Evolutionary conservation across 2,113 vertebrate genomes (phyloP), one percentile per base, ranked within the genome.

Genomic region (Pandion haliaetus): DNA sequence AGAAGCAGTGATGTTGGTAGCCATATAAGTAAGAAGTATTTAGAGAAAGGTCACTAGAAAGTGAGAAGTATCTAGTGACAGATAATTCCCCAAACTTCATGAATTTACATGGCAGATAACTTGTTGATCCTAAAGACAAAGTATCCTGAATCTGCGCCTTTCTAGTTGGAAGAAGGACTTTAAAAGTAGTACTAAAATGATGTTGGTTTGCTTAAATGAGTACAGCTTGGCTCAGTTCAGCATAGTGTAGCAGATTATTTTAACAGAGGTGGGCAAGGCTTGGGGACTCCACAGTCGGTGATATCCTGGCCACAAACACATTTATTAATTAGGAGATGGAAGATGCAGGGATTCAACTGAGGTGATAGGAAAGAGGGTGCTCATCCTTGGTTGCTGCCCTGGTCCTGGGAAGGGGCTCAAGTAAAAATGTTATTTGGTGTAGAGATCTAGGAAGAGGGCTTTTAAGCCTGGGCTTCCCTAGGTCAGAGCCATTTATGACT

Each of bases 341-440:
- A 58, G 17, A 17, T 29, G 14, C 5, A 36, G 7, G 42, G 34
- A 3, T n/a, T 83, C 2, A 6, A 2, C 59, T 38, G 63, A 45
- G 69, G 6, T 49, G 18, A 6, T 13, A 1, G 12, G 50, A 23
- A 55, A 34, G 42, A 81, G 28, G 17, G 3, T 23, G 6, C 17
- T 72, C 6, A 1, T 31, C 36, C 21, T 66, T 77, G 24, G 26
- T 52, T 42, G 57, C 52, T 90, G 57, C 24, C 21, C 25, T 44
- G 32, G 6, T 77, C 31, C 20, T 62, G 61, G 14, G 9, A 61
- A 40, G 32, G 12, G 14, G 5, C 20, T 86, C 8, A 16, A 29
- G 57, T 42, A 4, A 19, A 36, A 2, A 0, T 4, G 7, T 17
- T 14, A 1, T 1, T 70, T 32, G 18, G 21, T 7, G 0, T 11